Percentiles rank a stretch among this genome's conserved stretches.
Evolutionary conservation across 2,113 vertebrate genomes (phyloP).

Genomic region (Herpetotheres cachinnans): DNA sequence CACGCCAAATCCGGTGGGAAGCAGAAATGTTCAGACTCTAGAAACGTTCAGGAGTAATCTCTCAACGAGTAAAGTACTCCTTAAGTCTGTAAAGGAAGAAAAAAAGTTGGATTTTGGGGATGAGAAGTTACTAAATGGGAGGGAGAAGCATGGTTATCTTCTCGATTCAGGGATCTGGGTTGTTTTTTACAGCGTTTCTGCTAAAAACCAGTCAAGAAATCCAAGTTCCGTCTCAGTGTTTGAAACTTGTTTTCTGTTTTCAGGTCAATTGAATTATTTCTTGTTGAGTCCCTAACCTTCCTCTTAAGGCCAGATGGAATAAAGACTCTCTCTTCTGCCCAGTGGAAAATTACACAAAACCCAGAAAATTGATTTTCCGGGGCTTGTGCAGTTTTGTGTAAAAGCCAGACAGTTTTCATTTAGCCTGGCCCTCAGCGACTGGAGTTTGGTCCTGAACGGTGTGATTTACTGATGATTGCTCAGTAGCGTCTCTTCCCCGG

Average conservation of each 20-base stretch:
- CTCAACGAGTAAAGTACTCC: fast-evolving
- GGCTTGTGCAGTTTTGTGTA: slow-evolving; percentile 25
- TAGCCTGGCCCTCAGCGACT: slow-evolving; percentile 3
- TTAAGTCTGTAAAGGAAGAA: background rate
- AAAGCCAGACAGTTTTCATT: slow-evolving; percentile 53
- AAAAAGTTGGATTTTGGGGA: background rate
- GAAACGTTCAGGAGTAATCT: background rate
- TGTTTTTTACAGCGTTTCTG: background rate
- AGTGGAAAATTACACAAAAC: slow-evolving; percentile 38
- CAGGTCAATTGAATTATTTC: background rate
- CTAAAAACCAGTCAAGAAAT: background rate
- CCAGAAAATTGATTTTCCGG: slow-evolving; percentile 58
- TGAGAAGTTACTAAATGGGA: background rate
- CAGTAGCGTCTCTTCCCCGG: background rate
- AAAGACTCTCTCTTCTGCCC: background rate
- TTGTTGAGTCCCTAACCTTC: background rate
- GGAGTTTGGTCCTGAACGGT: background rate
- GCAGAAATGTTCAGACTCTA: background rate
- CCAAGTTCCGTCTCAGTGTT: background rate
- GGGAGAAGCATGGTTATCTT: background rate
- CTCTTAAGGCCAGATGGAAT: background rate
- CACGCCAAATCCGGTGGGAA: fast-evolving
- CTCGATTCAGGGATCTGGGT: background rate
- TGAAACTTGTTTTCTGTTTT: background rate
- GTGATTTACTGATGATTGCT: background rate